phyloP scores from a whole-genome alignment of 2,113 vertebrate species.

The Neotoma lepida region DNA sequence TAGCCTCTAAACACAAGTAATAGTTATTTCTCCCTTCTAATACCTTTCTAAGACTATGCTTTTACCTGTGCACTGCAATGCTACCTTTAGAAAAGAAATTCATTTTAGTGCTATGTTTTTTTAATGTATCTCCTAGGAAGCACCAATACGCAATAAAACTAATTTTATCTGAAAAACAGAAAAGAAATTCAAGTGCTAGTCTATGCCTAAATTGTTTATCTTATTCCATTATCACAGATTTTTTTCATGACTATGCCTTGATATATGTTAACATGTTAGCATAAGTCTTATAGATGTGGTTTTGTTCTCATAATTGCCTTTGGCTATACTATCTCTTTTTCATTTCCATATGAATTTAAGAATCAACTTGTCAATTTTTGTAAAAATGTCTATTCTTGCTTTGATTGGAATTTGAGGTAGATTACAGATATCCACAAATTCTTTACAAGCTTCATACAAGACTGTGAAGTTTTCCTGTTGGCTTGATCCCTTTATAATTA shows the following conservation, averaged over 20 bases:
- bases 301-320: neutral
- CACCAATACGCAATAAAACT: neutral
- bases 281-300: constrained; percentile 5
- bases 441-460: neutral
- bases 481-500: constrained; percentile 26
- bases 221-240: neutral
- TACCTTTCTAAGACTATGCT: neutral
- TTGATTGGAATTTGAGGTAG: constrained; percentile 14
- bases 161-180: neutral
- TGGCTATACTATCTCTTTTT: constrained; percentile 10
- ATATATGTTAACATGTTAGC: neutral
- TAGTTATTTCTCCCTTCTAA: constrained; percentile 14
- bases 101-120: neutral
- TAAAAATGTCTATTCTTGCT: neutral
- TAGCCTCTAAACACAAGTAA: neutral
- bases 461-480: neutral
- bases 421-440: constrained; percentile 14
- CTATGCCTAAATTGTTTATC: neutral
- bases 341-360: constrained; percentile 37
- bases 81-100: neutral
- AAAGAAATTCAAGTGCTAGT: neutral
- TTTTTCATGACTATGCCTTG: neutral
- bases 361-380: neutral
- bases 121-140: neutral
- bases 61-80: neutral